These are phyloP conservation scores for Catharus bicknelli DNA, from an alignment of 2,113 vertebrate genomes.

Conservation along the genomic window DNA sequence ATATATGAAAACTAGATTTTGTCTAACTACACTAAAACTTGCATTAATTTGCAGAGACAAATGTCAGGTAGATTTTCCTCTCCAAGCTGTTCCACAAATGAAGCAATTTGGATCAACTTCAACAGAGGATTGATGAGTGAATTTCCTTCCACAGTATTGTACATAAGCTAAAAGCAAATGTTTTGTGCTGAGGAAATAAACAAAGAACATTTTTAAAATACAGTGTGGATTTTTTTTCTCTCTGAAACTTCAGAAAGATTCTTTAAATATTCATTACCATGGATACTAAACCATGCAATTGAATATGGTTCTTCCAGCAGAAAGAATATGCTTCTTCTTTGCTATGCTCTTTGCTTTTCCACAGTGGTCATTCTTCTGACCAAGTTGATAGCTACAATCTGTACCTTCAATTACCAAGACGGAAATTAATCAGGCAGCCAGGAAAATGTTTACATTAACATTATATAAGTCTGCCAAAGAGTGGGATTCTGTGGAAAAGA, in stretches of 20 bases:
- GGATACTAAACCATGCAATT: not conserved
- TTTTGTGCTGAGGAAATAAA: conserved; percentile 7
- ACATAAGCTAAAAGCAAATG: not conserved
- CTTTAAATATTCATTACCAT: not conserved
- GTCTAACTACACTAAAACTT: not conserved
- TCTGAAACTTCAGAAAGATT: not conserved
- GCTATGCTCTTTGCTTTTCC: not conserved
- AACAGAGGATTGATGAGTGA: not conserved
- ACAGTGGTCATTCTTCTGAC: not conserved
- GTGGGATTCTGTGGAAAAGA: not conserved
- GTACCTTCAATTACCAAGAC: not conserved
- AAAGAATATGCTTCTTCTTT: not conserved
- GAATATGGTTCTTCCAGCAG: not conserved
- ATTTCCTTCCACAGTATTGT: not conserved
- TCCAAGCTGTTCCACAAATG: not conserved
- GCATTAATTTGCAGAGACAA: conserved; percentile 26
- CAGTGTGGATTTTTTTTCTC: not conserved
- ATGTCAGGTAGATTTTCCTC: not conserved
- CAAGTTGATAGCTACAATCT: not conserved
- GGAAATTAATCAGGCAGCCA: not conserved
- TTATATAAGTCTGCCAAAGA: not conserved
- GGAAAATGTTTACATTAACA: not conserved
- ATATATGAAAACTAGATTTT: not conserved
- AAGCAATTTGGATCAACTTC: conserved; percentile 16
- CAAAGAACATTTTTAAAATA: not conserved